Base-by-base conservation (phyloP, 1,140 invertebrate species). In the Heliconius hermathena region DNA sequence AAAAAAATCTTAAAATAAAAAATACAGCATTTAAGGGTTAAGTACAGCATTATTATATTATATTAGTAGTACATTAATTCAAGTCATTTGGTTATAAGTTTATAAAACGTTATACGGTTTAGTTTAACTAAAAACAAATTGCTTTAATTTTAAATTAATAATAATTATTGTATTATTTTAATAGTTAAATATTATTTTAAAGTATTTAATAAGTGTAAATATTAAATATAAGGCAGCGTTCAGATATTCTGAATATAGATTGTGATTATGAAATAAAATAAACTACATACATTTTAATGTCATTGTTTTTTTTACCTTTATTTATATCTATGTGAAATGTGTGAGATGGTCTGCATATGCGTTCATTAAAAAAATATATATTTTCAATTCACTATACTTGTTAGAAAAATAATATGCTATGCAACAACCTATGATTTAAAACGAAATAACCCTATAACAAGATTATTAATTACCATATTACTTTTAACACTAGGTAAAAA, bases 231-330 rank as follows among this genome's bases (percentile, higher is more conserved):
- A 66, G 71, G 57, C 38, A 60, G 52, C 52, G 57, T 76, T 71
- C 16, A 75, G 29, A 75, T 75, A 72, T 49, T 57, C 22, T 80
- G 60, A 72, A 78, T 74, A 52, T 33, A 75, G 16, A 75, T 77
- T 80, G 76, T 80, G 80, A 82, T 78, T 78, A 49, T 77, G 72
- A 74, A 77, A 36, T 74, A 74, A 81, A 79, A 77, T 74, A 41
- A 13, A 22, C 22, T n/a, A 18, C 57, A 36, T 41, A 66, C 60
- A 0, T 13, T 66, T 29, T 66, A 4, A 29, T 22, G n/a, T 36
- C 60, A 38, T n/a, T 57, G n/a, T 60, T 60, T 75, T 33, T 5
- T 46, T 16, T 46, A 46, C 41, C 41, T 46, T 46, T 46, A 46
- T 74, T 20, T 36, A 16, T 54, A 52, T 29, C 2, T 46, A 18